Evolutionary conservation across 2,113 vertebrate genomes (phyloP), one percentile per base, ranked within the genome.

Genomic region (Gallinago paraguaiae): DNA sequence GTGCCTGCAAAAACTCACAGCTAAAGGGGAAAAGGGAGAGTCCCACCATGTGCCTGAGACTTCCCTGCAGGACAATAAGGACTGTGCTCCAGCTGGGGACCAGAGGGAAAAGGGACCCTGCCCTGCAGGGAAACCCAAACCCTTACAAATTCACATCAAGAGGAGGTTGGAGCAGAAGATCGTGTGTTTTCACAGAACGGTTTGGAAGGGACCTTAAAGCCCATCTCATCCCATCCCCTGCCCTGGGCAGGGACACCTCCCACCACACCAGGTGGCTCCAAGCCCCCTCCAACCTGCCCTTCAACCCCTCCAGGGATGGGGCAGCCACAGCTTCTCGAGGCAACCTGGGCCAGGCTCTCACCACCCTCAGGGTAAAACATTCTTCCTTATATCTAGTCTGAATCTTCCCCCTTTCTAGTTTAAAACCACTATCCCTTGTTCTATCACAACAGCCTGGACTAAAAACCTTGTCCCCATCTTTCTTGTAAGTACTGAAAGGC

Each of bases 41-140:
- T 28, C 17, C 5, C 4, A 0, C 17, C 7, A 3, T 1, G 1
- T 1, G 12, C 2, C 50, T 13, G 65, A 16, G n/a, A 6, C 8
- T 22, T 22, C 46, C 45, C 39, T 19, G 22, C 6, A n/a, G 87
- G 50, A 48, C 22, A 4, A 19, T 1, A 41, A 20, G 20, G 87
- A 6, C 2, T 6, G 43, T 4, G 9, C 33, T 81, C 2, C 3
- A 64, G 56, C 67, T 43, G 54, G 22, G 30, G 30, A 68, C 10
- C 30, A 13, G 39, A 64, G 27, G 25, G 12, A 60, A 53, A 27
- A 39, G n/a, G 31, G 7, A 61, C 16, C 45, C 54, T 63, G 54
- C 53, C 24, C 69, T 39, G 27, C 37, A 28, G 37, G 45, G 31
- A 70, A 24, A 13, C 57, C 64, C 64, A 43, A 31, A 46, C 3